These are phyloP conservation scores for Silurus glanis DNA, from an alignment of 2,113 vertebrate genomes.

Conservation along the genomic window DNA sequence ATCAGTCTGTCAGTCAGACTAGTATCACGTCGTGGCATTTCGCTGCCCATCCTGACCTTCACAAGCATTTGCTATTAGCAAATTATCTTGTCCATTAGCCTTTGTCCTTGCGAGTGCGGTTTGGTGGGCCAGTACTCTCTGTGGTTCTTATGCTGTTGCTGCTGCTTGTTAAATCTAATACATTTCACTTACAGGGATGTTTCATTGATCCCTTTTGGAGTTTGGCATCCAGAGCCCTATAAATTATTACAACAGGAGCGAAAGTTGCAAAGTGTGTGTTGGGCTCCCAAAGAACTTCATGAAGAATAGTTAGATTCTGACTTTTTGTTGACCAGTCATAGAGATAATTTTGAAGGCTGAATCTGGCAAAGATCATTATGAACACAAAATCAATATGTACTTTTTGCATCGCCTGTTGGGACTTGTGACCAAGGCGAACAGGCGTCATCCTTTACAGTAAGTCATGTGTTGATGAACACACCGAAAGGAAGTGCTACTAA, in stretches of 20 bases:
- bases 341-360: conserved; percentile 3
- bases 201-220: conserved; percentile 13
- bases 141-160: neutral
- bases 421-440: neutral
- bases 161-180: conserved; percentile 18
- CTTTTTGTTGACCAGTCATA: neutral
- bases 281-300: neutral
- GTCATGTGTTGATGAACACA: conserved; percentile 42
- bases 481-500: conserved; percentile 44
- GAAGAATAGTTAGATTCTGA: conserved; percentile 1
- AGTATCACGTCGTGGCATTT: conserved; percentile 46
- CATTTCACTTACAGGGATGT: conserved; percentile 14
- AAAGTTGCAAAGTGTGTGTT: neutral
- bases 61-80: conserved; percentile 39
- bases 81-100: conserved; percentile 15
- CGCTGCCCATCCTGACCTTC: conserved; percentile 50
- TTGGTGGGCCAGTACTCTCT: neutral
- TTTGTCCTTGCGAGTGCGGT: neutral
- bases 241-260: neutral
- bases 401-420: conserved; percentile 11
- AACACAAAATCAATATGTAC: conserved; percentile 22
- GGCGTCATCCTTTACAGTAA: conserved; percentile 13
- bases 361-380: conserved; percentile 8
- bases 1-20: conserved; percentile 48
- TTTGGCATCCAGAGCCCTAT: neutral